Conservation (phyloP, 2,888 invertebrate species). For the Eledone cirrhosa region DNA sequence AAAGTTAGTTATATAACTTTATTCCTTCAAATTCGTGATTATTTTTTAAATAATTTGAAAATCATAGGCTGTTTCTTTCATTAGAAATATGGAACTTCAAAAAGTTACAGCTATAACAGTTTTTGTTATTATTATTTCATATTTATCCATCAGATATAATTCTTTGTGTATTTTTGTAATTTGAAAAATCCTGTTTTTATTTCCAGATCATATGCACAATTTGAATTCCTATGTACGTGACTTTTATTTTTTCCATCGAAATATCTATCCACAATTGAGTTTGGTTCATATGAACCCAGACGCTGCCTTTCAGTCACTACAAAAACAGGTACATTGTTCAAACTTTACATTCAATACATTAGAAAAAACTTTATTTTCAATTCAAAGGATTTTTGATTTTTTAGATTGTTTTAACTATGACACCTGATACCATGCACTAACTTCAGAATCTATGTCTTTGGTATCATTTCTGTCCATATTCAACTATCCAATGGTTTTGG, state of each 20-base stretch:
- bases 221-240: constrained; percentile 95
- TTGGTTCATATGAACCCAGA: constrained; percentile 92
- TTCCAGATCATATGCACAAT: constrained; percentile 92
- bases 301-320: constrained; percentile 85
- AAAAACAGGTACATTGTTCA: constrained; percentile 63
- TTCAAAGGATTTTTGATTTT: too few species aligned
- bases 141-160: neutral
- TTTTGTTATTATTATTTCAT: neutral
- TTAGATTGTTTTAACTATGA: too few species aligned
- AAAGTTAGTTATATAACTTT: too few species aligned
- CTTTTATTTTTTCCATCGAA: constrained; percentile 92
- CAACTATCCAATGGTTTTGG: too few species aligned
- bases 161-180: neutral
- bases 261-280: constrained; percentile 96
- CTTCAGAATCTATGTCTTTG: too few species aligned
- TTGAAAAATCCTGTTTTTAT: constrained; percentile 22
- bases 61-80: too few species aligned
- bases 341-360: too few species aligned
- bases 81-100: neutral
- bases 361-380: too few species aligned
- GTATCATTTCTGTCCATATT: too few species aligned
- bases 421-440: too few species aligned
- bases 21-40: too few species aligned
- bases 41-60: too few species aligned
- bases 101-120: neutral